Conservation (phyloP, 2,797 vertebrate species). For the Chanos chanos region DNA sequence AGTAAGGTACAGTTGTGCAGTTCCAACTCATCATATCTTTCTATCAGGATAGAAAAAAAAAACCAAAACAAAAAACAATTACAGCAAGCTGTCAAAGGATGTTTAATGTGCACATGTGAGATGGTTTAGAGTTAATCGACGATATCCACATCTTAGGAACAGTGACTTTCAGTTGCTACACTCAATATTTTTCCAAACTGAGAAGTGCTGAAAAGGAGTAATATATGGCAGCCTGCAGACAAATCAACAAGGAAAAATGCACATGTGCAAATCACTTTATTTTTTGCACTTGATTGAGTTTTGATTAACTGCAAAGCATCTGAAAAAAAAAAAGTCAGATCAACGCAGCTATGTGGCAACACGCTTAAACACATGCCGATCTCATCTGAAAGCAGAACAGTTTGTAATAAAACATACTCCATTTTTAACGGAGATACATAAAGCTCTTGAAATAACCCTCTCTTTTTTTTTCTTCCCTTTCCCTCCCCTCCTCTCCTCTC, state of each 20-base stretch:
- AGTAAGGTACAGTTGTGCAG: constrained; percentile 30
- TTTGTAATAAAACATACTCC: no score
- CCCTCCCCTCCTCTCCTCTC: constrained; percentile 39
- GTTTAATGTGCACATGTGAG: constrained; percentile 1
- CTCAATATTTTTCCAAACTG: no score
- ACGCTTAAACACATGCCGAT: no score
- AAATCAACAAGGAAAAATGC: neutral
- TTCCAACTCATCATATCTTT: no score
- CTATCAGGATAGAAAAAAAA: constrained; percentile 23
- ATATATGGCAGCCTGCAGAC: neutral
- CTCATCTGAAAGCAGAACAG: no score
- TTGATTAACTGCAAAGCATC: no score
- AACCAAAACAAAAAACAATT: constrained; percentile 27
- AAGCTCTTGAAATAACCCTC: constrained; percentile 55
- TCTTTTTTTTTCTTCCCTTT: constrained; percentile 33
- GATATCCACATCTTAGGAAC: neutral
- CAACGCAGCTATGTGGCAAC: no score
- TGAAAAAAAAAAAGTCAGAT: no score
- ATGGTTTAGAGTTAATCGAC: constrained; percentile 17
- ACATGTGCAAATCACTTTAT: constrained; percentile 59
- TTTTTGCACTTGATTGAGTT: no score
- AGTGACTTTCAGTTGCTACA: neutral
- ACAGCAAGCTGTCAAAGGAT: constrained; percentile 10
- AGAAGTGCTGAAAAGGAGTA: neutral
- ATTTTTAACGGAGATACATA: no score